Evolutionary conservation across 2,797 vertebrate genomes (phyloP).

Genomic region (Saxicola maurus): DNA sequence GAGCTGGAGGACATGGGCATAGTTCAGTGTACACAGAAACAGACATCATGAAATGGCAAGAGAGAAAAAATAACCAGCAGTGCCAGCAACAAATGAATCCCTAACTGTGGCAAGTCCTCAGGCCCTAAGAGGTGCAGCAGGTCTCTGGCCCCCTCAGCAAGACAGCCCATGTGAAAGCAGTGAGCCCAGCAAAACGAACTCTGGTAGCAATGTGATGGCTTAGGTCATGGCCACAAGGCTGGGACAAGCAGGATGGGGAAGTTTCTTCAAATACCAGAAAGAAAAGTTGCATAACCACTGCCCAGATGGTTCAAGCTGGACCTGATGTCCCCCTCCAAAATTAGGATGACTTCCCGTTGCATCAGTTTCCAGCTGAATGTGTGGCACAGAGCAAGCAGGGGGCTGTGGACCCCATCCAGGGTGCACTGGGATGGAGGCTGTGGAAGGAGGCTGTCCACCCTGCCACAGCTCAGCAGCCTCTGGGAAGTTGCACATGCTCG

Average conservation of each 20-base stretch:
- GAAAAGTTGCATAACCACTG: constrained; percentile 17
- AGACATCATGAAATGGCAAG: neutral
- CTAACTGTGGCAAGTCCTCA: neutral
- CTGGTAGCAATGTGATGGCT: neutral
- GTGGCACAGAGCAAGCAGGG: rapidly evolving
- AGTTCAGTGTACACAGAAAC: neutral
- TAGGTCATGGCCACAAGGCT: constrained; percentile 52
- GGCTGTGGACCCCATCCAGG: rapidly evolving
- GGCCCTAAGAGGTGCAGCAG: neutral
- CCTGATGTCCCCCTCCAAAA: neutral
- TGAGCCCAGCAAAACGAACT: neutral
- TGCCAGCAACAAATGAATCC: neutral
- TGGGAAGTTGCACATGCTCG: rapidly evolving
- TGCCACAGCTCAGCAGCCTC: neutral
- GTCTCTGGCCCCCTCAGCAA: neutral
- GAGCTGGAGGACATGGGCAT: rapidly evolving
- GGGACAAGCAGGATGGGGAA: neutral
- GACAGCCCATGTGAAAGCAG: neutral
- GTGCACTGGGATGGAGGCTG: neutral
- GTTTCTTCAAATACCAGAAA: constrained; percentile 14
- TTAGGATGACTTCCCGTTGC: neutral
- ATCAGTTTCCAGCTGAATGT: neutral
- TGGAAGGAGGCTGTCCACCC: neutral
- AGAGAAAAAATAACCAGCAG: neutral
- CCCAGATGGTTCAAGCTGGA: neutral